A percentile compares a stretch with the other conserved stretches of the same genome.
Conservation (phyloP, 2,888 invertebrate species). For the Mechanitis messenoides region DNA sequence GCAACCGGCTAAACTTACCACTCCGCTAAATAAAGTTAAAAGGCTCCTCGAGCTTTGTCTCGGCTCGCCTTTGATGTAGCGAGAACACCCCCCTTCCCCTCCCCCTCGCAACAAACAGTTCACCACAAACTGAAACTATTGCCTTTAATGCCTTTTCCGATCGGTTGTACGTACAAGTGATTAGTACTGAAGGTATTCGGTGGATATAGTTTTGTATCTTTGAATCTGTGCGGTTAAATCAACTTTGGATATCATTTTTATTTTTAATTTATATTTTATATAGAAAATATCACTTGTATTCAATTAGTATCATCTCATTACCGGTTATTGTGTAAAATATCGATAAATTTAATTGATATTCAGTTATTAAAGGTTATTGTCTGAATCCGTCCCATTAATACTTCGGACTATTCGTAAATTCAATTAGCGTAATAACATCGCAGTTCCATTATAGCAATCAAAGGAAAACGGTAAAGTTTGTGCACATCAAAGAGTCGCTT, state of each 20-base stretch:
- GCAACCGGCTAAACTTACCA: conserved; percentile 77
- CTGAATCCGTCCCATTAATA: conserved; percentile 37
- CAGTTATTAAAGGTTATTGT: conserved; percentile 35
- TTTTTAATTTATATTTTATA: conserved; percentile 4
- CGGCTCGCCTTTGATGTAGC: conserved; percentile 71
- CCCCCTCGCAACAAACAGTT: conserved; percentile 61
- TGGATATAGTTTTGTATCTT: conserved; percentile 40
- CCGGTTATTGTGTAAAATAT: conserved; percentile 18
- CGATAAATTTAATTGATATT: conserved; percentile 28
- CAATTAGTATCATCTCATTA: background rate
- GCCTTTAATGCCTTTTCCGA: conserved; percentile 72
- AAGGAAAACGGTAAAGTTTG: conserved; percentile 70
- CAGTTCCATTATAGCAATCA: conserved; percentile 71
- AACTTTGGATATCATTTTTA: conserved; percentile 6
- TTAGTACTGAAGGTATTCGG: conserved; percentile 64
- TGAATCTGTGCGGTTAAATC: conserved; percentile 16
- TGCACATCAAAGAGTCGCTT: conserved; percentile 68
- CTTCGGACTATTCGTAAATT: conserved; percentile 59
- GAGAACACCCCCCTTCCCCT: conserved; percentile 34
- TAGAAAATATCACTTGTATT: background rate
- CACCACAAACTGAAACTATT: conserved; percentile 73
- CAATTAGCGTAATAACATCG: conserved; percentile 72
- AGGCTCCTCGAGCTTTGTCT: conserved; percentile 76
- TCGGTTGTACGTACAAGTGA: conserved; percentile 66
- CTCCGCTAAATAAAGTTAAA: conserved; percentile 77